A percentile compares a stretch with the other conserved stretches of the same genome.
Evolutionary conservation across 2,888 invertebrate species (phyloP).

Genomic region (Deladenus siricidicola): DNA sequence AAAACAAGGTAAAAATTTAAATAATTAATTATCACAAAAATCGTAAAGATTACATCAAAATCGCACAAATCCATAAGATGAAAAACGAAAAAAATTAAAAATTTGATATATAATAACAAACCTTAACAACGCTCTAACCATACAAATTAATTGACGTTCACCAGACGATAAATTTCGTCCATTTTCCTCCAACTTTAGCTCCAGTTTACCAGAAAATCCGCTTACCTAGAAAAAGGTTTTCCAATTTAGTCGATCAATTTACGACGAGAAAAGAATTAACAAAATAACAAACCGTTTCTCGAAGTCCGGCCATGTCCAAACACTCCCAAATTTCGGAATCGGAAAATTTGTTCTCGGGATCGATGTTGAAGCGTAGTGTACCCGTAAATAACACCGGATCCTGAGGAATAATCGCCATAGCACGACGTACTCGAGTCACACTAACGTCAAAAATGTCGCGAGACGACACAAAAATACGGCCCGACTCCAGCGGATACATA

Average conservation of each 20-base stretch:
- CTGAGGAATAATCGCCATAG: slow-evolving; percentile 57
- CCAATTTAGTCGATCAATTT: no score
- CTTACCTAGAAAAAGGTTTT: slow-evolving; percentile 25
- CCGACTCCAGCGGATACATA: slow-evolving; percentile 59
- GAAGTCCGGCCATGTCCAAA: slow-evolving; percentile 79
- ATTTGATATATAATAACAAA: slow-evolving; percentile 19
- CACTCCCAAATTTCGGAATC: slow-evolving; percentile 81
- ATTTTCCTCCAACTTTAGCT: slow-evolving; percentile 58
- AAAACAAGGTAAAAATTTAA: slow-evolving; percentile 10
- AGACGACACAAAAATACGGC: slow-evolving; percentile 41
- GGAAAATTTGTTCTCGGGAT: slow-evolving; percentile 71
- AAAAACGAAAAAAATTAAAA: slow-evolving; percentile 1
- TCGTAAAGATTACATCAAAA: neutral
- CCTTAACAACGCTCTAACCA: slow-evolving; percentile 62
- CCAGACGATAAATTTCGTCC: slow-evolving; percentile 61
- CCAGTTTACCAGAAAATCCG: slow-evolving; percentile 52
- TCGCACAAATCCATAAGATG: neutral
- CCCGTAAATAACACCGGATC: slow-evolving; percentile 62
- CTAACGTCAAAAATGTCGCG: slow-evolving; percentile 49
- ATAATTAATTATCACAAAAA: neutral
- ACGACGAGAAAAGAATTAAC: no score
- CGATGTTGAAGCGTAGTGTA: slow-evolving; percentile 73
- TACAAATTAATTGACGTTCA: slow-evolving; percentile 63
- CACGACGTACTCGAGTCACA: slow-evolving; percentile 58
- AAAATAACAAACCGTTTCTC: slow-evolving; percentile 55